These are phyloP conservation scores for Hippasteria phrygiana DNA, from an alignment of 53 echinoderm and acorn worm species.

Conservation along the genomic window DNA sequence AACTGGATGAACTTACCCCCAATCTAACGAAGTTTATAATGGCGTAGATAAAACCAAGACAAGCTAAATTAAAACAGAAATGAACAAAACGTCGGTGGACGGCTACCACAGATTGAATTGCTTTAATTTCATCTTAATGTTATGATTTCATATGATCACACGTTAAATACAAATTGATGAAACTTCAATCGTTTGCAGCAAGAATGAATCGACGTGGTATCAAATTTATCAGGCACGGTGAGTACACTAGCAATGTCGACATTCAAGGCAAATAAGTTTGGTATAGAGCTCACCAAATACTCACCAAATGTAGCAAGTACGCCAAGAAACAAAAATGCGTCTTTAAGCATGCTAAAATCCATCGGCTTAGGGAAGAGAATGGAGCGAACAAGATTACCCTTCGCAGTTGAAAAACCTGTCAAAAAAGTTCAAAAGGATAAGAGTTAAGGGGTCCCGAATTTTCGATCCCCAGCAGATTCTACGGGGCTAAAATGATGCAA, in stretches of 20 bases:
- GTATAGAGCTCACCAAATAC: conserved; percentile 55
- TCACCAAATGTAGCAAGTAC: conserved; percentile 64
- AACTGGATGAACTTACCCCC: conserved; percentile 49
- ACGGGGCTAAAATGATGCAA: too few relatives aligned
- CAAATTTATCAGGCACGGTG: too few relatives aligned
- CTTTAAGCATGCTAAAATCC: conserved; percentile 77
- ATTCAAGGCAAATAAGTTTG: background rate
- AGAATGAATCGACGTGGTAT: too few relatives aligned
- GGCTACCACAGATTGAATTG: too few relatives aligned
- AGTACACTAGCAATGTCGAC: too few relatives aligned
- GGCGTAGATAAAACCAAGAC: conserved; percentile 80
- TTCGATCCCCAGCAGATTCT: too few relatives aligned
- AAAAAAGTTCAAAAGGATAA: too few relatives aligned
- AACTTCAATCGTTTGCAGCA: too few relatives aligned
- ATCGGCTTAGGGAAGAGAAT: conserved; percentile 86
- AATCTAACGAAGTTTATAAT: conserved; percentile 42
- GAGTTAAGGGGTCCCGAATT: too few relatives aligned
- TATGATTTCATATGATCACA: too few relatives aligned
- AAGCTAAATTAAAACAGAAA: conserved; percentile 52
- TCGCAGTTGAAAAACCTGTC: conserved; percentile 86
- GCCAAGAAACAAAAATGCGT: conserved; percentile 72
- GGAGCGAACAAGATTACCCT: conserved; percentile 78
- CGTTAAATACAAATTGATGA: too few relatives aligned
- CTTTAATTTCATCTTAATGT: too few relatives aligned
- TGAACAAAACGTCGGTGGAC: background rate